Evolutionary conservation across 2,888 invertebrate genomes (phyloP), one percentile per base, ranked within the genome.

Genomic region (Epirrita christyi): DNA sequence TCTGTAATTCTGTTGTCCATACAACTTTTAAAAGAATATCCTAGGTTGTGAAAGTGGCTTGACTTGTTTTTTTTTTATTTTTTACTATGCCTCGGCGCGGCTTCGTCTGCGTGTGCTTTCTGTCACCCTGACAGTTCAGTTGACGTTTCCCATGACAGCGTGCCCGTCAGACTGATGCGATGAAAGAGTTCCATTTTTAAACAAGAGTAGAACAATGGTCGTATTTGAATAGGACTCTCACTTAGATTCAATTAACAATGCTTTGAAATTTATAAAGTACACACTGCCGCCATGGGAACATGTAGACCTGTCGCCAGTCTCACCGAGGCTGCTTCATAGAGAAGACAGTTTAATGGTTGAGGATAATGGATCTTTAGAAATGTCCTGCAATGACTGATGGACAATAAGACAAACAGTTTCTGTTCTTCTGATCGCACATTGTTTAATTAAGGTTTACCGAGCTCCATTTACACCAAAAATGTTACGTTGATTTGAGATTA

Each of bases 241-340:
- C 79, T 80, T 68, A 69, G 72, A 84, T 85, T 84, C 77, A 83
- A 84, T 85, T 81, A 79, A 87, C 86, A 85, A 85, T 81, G 72
- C 76, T 66, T 72, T 67, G 70, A 68, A 67, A 75, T 75, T 77
- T 76, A 74, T 76, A 71, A 67, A 67, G 61, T 66, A 68, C 54
- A 70, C 67, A 60, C 44, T 57, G 59, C 66, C 63, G 61, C 59
- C 34, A 47, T 55, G 47, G 44, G 59, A 59, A 55, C 38, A 40
- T 44, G 51, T 10, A 38, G 50, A 34, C 43, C 55, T 59, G 66
- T 59, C 62, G 60, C 48, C 61, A 36, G 41, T 14, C 36, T 21
- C 21, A 21, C 21, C 4, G 21, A 21, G 21, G 21, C 21, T 21
- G 21, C 21, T 21, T 55, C 32, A 45, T 29, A 44, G 54, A 58